Conservation (phyloP, 2,888 invertebrate genomes). For the Trichopria drosophilae region DNA sequence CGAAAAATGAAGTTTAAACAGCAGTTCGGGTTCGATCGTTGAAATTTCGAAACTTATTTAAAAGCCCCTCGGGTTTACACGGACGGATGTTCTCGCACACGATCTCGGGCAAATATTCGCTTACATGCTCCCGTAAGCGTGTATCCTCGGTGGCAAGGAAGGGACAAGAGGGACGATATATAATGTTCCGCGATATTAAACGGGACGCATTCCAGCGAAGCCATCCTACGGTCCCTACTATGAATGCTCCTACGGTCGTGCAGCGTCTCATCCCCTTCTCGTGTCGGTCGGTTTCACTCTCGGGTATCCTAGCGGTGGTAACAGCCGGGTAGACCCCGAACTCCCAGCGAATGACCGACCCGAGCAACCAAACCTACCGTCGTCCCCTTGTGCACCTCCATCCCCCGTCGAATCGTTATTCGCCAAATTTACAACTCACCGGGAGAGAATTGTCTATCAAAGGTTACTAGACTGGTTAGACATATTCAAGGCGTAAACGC, state of each 20-base stretch:
- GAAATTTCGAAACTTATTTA: slow-evolving; percentile 18
- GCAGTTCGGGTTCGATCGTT: slow-evolving; percentile 13
- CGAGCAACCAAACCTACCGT: too few relatives aligned
- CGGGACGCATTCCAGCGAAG: slow-evolving; percentile 58
- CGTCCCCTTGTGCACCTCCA: too few relatives aligned
- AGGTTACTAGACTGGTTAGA: slow-evolving; percentile 5
- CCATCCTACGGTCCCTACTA: slow-evolving; percentile 53
- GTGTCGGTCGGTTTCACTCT: neutral
- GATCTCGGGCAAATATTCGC: slow-evolving; percentile 26
- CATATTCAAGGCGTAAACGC: too few relatives aligned
- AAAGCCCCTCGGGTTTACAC: neutral
- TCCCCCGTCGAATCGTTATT: slow-evolving; percentile 52
- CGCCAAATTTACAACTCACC: slow-evolving; percentile 55
- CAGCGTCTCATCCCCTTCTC: slow-evolving; percentile 36
- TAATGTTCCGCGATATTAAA: slow-evolving; percentile 60
- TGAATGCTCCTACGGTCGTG: slow-evolving; percentile 54
- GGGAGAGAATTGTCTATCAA: too few relatives aligned
- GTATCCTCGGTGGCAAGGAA: slow-evolving; percentile 42
- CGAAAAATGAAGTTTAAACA: too few relatives aligned
- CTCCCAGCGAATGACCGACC: too few relatives aligned
- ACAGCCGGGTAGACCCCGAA: neutral
- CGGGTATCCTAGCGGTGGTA: slow-evolving; percentile 16
- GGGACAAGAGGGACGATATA: slow-evolving; percentile 57
- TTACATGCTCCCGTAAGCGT: slow-evolving; percentile 32
- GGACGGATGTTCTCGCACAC: neutral